Evolutionary conservation across 1,140 invertebrate genomes (phyloP).

Genomic region (Drosophila biarmipes): DNA sequence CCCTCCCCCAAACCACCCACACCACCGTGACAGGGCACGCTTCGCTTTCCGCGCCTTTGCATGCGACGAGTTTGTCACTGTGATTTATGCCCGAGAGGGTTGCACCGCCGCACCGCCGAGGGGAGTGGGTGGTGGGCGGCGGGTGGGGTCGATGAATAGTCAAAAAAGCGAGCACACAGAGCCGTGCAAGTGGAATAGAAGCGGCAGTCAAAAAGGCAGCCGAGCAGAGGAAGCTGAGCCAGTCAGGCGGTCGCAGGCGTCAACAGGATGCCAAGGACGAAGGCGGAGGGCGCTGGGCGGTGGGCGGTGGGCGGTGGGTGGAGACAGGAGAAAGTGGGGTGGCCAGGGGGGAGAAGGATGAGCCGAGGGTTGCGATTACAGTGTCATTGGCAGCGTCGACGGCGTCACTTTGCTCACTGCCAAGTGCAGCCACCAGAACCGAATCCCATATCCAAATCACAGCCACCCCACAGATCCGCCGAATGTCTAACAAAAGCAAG

Average conservation of each 20-base stretch:
- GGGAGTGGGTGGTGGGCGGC: slow-evolving; percentile 13
- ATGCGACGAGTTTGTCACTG: slow-evolving; percentile 71
- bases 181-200: slow-evolving; percentile 12
- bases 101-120: slow-evolving; percentile 36
- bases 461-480: background rate
- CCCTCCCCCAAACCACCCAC: background rate
- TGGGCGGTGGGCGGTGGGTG: background rate
- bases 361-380: slow-evolving; percentile 41
- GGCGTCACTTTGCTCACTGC: slow-evolving; percentile 60
- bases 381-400: slow-evolving; percentile 72
- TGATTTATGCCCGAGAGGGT: slow-evolving; percentile 79
- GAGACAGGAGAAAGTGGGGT: too few species aligned
- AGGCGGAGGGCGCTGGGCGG: background rate
- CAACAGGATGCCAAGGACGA: slow-evolving; percentile 63
- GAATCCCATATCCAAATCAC: slow-evolving; percentile 41
- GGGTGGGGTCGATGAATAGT: slow-evolving; percentile 48
- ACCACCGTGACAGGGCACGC: slow-evolving; percentile 42
- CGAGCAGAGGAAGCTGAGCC: slow-evolving; percentile 62
- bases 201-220: slow-evolving; percentile 52
- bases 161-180: slow-evolving; percentile 32
- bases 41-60: slow-evolving; percentile 55
- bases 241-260: slow-evolving; percentile 72
- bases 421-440: slow-evolving; percentile 57
- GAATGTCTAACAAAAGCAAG: background rate
- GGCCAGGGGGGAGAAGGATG: background rate